Conservation (phyloP, 2,888 invertebrate genomes). For the Phalangium opilio region DNA sequence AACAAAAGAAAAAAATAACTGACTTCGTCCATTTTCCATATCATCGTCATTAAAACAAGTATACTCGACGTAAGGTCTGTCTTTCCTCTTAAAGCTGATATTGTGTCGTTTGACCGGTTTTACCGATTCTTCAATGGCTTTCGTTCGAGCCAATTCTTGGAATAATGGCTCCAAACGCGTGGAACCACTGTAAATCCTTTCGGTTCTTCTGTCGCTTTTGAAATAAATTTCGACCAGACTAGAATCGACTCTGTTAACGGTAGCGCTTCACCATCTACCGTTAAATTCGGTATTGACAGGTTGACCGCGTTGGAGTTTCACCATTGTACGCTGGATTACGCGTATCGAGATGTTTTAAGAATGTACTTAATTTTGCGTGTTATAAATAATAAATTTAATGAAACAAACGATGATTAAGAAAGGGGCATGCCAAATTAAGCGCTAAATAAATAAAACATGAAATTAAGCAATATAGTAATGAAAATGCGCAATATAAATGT, state of each 20-base stretch:
- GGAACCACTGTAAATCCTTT: slow-evolving; percentile 93
- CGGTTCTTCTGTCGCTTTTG: slow-evolving; percentile 49
- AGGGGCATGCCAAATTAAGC: too few relatives aligned
- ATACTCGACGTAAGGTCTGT: slow-evolving; percentile 60
- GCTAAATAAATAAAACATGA: too few relatives aligned
- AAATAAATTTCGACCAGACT: slow-evolving; percentile 75
- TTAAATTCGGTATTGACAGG: slow-evolving; percentile 73
- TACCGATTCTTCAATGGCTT: slow-evolving; percentile 27
- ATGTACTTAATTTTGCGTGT: too few relatives aligned
- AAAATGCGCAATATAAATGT: too few relatives aligned
- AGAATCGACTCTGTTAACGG: slow-evolving; percentile 64
- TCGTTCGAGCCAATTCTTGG: slow-evolving; percentile 29
- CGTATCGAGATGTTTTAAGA: neutral
- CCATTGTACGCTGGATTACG: slow-evolving; percentile 59
- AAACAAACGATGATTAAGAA: too few relatives aligned
- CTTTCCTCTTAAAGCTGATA: slow-evolving; percentile 28
- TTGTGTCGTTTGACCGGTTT: too few relatives aligned
- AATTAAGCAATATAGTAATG: too few relatives aligned
- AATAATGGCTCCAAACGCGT: slow-evolving; percentile 49
- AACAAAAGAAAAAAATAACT: too few relatives aligned
- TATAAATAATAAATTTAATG: too few relatives aligned
- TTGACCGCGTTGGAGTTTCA: slow-evolving; percentile 60
- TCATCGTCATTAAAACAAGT: too few relatives aligned
- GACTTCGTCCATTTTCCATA: too few relatives aligned
- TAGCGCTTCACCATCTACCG: slow-evolving; percentile 51